Evolutionary conservation across 2,888 invertebrate species (phyloP).

Genomic region (Drosophila neoperkinsi): DNA sequence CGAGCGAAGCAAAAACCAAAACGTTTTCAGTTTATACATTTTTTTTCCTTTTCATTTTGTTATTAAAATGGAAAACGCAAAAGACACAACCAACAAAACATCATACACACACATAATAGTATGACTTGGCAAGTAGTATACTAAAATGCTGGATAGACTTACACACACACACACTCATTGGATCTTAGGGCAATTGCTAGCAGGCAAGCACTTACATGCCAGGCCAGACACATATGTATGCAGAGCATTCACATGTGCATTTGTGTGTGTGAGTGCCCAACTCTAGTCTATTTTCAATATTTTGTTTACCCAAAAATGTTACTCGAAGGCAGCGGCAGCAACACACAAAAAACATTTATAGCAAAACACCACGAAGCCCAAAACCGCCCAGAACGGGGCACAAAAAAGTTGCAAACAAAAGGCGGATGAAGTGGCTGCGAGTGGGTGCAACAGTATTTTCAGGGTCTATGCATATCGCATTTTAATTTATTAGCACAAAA

Average conservation of each 20-base stretch:
- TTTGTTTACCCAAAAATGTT: conserved; percentile 70
- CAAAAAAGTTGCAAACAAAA: conserved; percentile 68
- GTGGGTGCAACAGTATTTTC: conserved; percentile 30
- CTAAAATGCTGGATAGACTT: conserved; percentile 61
- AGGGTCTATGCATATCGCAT: conserved; percentile 77
- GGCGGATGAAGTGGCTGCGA: conserved; percentile 45
- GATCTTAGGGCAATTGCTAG: conserved; percentile 19
- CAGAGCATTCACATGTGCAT: conserved; percentile 30
- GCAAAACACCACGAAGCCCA: conserved; percentile 35
- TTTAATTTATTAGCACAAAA: conserved; percentile 81
- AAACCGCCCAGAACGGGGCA: conserved; percentile 13
- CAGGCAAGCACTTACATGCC: conserved; percentile 55
- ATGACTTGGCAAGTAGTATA: conserved; percentile 69
- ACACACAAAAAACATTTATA: conserved; percentile 19
- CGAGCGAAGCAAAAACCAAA: conserved; percentile 53
- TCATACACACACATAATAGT: conserved; percentile 52
- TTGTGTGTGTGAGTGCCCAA: conserved; percentile 15
- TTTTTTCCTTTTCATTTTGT: conserved; percentile 38
- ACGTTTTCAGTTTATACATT: conserved; percentile 44
- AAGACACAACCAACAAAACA: conserved; percentile 15
- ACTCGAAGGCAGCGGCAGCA: conserved; percentile 19
- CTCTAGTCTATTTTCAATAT: conserved; percentile 73
- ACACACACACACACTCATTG: conserved; percentile 18
- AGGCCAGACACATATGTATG: conserved; percentile 54
- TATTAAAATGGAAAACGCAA: conserved; percentile 48